Evolutionary conservation across 2,113 vertebrate genomes (phyloP), one percentile per base, ranked within the genome.

Genomic region (Centropus unirufus): DNA sequence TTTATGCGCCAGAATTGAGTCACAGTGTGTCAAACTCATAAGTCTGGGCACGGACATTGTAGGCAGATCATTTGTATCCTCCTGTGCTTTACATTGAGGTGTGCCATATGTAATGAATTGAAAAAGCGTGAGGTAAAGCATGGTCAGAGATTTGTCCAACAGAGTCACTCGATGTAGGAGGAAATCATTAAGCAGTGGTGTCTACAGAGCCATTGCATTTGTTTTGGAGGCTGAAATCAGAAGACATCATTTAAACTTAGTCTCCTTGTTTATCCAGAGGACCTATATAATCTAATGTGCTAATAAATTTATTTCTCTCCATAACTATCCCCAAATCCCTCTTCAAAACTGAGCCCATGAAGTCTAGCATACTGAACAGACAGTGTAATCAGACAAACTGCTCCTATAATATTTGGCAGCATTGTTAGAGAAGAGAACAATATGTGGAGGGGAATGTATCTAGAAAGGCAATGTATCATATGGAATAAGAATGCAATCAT

Each of bases 401-500:
- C 22, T 90, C 14, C 24, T 47, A 9, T 49, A 54, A 40, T 36
- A 44, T 42, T 69, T 87, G 39, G 10, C 67, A 61, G 24, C 24
- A 42, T 27, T 73, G 24, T 42, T 54, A 90, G 23, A 83, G 27
- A 86, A 58, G 9, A 82, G 40, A 74, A 47, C 17, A 39, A 47
- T 47, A 12, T 55, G 58, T 67, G 68, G 94, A 83, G 55, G 8
- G 5, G 14, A 80, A 74, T 14, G 14, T 52, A 40, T 46, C 51
- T 70, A 69, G 59, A 92, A 63, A 79, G 51, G 44, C 12, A 32
- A 9, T 55, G 46, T 54, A 72, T 76, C 2, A 3, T 49, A 62
- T 39, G 12, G 75, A 93, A 93, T 30, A 4, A 77, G 64, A 81
- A 88, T 52, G 29, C 29, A 88, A 80, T 88, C 63, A 70, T 77